Percentiles rank a stretch among this genome's conserved stretches.
phyloP scores from a whole-genome alignment of 2,797 vertebrate genomes.

The Peromyscus eremicus region DNA sequence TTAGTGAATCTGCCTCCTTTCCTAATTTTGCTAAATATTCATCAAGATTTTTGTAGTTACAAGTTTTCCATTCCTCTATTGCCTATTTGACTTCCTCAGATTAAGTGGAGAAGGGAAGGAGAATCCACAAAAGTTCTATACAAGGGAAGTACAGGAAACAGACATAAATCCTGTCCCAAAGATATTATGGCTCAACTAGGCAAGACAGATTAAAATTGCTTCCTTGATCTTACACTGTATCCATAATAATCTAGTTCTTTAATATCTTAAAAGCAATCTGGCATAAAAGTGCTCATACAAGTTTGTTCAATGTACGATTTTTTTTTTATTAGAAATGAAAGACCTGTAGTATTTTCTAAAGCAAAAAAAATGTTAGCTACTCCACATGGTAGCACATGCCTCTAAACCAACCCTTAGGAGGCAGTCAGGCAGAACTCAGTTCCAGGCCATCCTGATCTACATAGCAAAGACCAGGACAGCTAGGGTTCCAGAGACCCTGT shows the following conservation, averaged over 20 bases:
- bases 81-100: background rate
- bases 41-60: background rate
- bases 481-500: background rate
- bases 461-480: background rate
- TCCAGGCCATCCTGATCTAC: background rate
- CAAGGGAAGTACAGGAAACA: background rate
- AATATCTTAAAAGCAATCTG: slow-evolving; percentile 39
- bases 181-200: background rate
- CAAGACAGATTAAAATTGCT: background rate
- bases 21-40: background rate
- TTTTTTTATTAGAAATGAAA: background rate
- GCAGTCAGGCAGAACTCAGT: background rate
- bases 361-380: background rate
- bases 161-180: background rate
- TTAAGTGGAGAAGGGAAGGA: background rate
- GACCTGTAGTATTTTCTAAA: background rate
- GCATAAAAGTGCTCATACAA: background rate
- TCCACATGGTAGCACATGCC: background rate
- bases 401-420: background rate
- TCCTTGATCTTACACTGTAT: background rate
- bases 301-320: background rate
- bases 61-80: background rate
- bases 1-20: background rate
- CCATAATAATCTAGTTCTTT: slow-evolving; percentile 22
- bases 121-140: background rate